Evolutionary conservation across 2,888 invertebrate genomes (phyloP), one percentile per base, ranked within the genome.

Genomic region (Therioaphis trifolii): DNA sequence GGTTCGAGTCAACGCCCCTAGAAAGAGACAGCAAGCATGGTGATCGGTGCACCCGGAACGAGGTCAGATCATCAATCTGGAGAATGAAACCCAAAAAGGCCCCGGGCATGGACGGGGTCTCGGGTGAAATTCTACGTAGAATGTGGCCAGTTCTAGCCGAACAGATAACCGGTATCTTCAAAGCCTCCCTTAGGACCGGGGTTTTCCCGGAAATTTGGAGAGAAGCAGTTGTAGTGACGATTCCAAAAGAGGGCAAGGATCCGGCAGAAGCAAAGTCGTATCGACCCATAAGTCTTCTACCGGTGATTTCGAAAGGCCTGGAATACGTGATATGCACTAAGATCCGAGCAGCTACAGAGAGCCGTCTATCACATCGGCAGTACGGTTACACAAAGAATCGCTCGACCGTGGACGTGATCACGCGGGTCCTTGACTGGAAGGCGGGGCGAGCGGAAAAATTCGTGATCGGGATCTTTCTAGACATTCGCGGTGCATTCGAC

Each of bases 81-180:
- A 3, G 90, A 87, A 89, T 88, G 87, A 88, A 11, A 24, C 46
- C 63, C 3, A 52, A 52, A 12, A 52, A 40, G 11, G 40, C 40
- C 1, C 43, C n/a, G 14, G 69, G 52, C 0, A 14, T 21, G 15
- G 75, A 40, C 4, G 75, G 55, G 18, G 29, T 18, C 18, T 21
- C 1, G 11, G 66, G 68, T 3, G 9, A 4, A 4, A 24, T 43
- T 4, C n/a, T 27, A 18, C 21, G 46, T 21, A 29, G 15, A 29
- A 21, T 27, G 1, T 61, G 61, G 61, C 24, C 58, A 4, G 58
- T 24, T 0, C 21, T 58, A 1, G 21, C n/a, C 21, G 12, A 24
- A 0, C 0, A 4, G 2, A 24, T 58, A 0, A 24, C 24, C 0
- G 1, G 12, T 4, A 1, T 12, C 0, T 58, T 58, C 11, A 58